Evolutionary conservation across 2,888 invertebrate genomes (phyloP), one percentile per base, ranked within the genome.

Genomic region (Cerastis leucographa): DNA sequence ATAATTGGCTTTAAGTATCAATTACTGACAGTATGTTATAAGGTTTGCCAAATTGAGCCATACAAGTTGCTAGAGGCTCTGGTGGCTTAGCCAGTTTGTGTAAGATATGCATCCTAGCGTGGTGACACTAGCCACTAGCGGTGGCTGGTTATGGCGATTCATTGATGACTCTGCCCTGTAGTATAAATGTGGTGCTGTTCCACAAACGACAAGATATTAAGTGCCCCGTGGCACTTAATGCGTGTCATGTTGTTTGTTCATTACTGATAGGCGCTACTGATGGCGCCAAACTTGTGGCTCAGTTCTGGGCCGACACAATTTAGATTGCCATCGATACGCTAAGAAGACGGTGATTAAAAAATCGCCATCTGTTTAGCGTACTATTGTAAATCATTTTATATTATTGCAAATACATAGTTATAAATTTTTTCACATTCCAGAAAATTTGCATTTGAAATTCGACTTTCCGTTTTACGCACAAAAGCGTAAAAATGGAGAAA

Each of bases 401-500:
- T 40, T 9, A 61, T 61, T 61, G 5, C 4, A 61, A 35, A 35
- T n/a, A n/a, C n/a, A n/a, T 42, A n/a, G 6, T 40, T n/a, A 64
- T 9, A 0, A 4, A 11, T 0, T 51, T 68, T 74, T 71, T 77
- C 56, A 59, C 69, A 68, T 91, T 90, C 14, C 87, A 93, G 93
- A 91, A 42, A 85, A 93, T 65, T 64, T 93, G 6, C 84, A 84
- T 17, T 42, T 94, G n/a, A 87, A 79, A 25, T 89, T 92, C 11
- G 88, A 89, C 29, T 92, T 90, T 49, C 91, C 92, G 0, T 85
- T 92, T 42, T 84, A 86, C 11, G 85, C 88, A 14, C 92, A 89
- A 79, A 90, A 84, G 29, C 87, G 88, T 25, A 86, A 87, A 11
- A 87, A 94, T 71, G 94, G 92, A 7, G 92, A 93, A 56, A 90